A percentile compares a stretch with the other conserved stretches of the same genome.
Conservation (phyloP, 2,888 invertebrate genomes). For the Chaetogeoica ovagalla region DNA sequence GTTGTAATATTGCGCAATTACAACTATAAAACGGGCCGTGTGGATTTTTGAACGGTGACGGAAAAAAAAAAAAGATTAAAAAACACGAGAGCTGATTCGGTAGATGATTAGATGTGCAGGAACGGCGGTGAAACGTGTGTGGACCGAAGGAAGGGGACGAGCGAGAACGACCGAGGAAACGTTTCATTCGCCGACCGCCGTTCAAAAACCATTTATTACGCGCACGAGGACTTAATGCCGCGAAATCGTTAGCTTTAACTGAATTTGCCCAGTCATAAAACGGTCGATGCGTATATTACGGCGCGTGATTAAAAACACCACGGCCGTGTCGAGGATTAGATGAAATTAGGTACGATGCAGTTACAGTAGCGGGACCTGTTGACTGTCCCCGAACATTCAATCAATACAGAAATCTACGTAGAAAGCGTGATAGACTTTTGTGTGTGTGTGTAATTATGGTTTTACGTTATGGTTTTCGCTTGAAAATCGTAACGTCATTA, state of each 20-base stretch:
- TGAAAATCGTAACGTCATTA: too few relatives aligned
- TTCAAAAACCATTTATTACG: constrained; percentile 42
- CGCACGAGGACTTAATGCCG: constrained; percentile 39
- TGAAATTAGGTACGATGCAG: not conserved
- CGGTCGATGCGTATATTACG: constrained; percentile 37
- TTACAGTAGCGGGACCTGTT: constrained; percentile 2
- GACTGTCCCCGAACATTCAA: constrained; percentile 16
- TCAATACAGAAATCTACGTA: too few relatives aligned
- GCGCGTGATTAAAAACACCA: constrained; percentile 9
- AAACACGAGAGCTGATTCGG: too few relatives aligned
- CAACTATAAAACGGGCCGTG: too few relatives aligned
- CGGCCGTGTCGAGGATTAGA: constrained; percentile 32
- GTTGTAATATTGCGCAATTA: too few relatives aligned
- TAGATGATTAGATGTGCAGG: too few relatives aligned
- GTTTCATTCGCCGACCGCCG: constrained; percentile 19
- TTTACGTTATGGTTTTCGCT: too few relatives aligned
- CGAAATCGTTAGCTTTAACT: constrained; percentile 41
- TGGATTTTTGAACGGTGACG: too few relatives aligned
- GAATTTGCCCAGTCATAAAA: constrained; percentile 46
- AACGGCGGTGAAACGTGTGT: too few relatives aligned
- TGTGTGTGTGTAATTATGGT: not conserved
- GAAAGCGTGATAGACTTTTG: too few relatives aligned
- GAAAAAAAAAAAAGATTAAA: too few relatives aligned
- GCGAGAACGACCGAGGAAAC: not conserved
- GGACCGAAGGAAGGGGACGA: too few relatives aligned